Percentiles rank a stretch among this genome's conserved stretches.
phyloP scores from a whole-genome alignment of 2,797 vertebrate species.

The Falco cherrug region DNA sequence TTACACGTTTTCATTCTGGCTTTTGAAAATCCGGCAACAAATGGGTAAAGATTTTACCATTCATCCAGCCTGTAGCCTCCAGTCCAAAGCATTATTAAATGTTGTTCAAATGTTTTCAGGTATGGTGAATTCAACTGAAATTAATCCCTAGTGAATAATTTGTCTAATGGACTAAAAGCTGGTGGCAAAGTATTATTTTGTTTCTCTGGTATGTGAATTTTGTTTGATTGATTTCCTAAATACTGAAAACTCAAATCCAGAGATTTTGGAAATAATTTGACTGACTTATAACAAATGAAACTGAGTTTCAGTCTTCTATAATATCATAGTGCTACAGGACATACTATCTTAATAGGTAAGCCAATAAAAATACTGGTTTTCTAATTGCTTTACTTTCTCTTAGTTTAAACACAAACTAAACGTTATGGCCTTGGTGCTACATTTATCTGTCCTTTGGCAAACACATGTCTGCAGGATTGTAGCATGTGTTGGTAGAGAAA shows the following conservation, averaged over 20 bases:
- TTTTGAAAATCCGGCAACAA: conserved; percentile 12
- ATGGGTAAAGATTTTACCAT: not conserved
- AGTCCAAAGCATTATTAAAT: conserved; percentile 9
- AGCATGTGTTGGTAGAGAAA: not conserved
- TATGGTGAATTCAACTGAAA: not conserved
- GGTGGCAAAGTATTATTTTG: not conserved
- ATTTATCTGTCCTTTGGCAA: not conserved
- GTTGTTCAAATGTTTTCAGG: conserved; percentile 14
- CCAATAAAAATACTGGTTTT: not conserved
- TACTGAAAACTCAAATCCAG: not conserved
- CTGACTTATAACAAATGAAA: not conserved
- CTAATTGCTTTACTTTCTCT: not conserved
- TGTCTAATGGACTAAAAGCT: conserved; percentile 11
- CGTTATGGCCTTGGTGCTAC: not conserved
- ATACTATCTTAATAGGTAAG: not conserved
- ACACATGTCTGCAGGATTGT: not conserved
- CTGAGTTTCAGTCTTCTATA: not conserved
- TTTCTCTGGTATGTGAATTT: not conserved
- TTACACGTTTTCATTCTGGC: not conserved
- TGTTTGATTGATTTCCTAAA: conserved; percentile 1
- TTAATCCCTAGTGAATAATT: conserved; percentile 23
- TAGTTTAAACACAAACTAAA: not conserved
- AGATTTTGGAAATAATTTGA: not conserved
- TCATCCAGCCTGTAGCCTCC: not conserved
- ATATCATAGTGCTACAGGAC: not conserved